A percentile compares a stretch with the other conserved stretches of the same genome.
phyloP scores from a whole-genome alignment of 2,113 vertebrate species.

The Seriola rivoliana region DNA sequence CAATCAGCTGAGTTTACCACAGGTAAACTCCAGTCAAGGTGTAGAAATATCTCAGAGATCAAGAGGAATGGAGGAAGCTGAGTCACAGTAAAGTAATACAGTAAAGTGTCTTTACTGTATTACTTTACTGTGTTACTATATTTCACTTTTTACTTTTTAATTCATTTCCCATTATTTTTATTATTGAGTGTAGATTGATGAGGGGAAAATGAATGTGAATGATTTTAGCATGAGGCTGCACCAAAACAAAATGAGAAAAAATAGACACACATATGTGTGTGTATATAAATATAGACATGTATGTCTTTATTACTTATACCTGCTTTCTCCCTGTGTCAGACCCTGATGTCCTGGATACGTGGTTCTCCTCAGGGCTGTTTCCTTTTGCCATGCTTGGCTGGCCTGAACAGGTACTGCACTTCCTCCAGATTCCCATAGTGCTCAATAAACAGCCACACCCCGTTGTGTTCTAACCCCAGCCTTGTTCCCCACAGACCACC shows the following conservation, averaged over 20 bases:
- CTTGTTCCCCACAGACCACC: constrained; percentile 77
- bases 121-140: no score
- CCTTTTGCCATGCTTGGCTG: constrained; percentile 94
- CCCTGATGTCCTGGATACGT: constrained; percentile 91
- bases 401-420: constrained; percentile 85
- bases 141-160: no score
- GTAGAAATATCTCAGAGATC: no score
- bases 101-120: no score
- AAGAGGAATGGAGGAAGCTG: no score
- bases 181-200: background rate
- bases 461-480: background rate
- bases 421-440: background rate
- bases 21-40: no score
- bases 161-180: no score
- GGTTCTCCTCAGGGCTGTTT: constrained; percentile 94
- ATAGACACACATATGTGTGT: background rate
- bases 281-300: background rate
- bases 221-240: no score
- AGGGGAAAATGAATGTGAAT: no score
- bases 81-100: no score
- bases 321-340: constrained; percentile 75
- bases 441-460: background rate
- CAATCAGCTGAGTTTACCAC: no score
- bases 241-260: no score
- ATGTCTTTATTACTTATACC: background rate